Evolutionary conservation across 2,888 invertebrate species (phyloP), one percentile per base, ranked within the genome.

Genomic region (Oligia latruncula): DNA sequence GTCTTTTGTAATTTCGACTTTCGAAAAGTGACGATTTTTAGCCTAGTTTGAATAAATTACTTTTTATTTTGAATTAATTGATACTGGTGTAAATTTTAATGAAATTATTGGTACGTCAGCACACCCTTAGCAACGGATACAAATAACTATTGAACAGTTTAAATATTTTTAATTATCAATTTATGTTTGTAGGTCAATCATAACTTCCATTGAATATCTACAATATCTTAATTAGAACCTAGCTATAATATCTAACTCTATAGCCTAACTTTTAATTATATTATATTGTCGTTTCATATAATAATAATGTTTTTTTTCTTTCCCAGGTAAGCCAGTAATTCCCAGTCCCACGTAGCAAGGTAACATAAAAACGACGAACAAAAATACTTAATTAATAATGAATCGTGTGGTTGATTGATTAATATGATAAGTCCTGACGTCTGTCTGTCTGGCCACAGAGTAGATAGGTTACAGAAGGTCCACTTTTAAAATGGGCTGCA

Each of bases 361-460:
- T 87, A 81, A 81, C 80, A 73, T 64, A 87, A 87, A 87, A 86
- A 71, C 52, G 35, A 46, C 55, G 66, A 80, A 88, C 78, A 88
- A 88, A 87, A 88, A 88, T 87, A 79, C 83, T 91, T 84, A 92
- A 92, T 93, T 92, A 92, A 92, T 92, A 90, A 89, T 84, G 87
- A 89, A 90, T 89, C 90, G 91, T 90, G 88, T 87, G 86, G 77
- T 86, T 87, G 87, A 93, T 92, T 93, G 92, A 92, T 92, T 92
- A 91, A 92, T 92, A 91, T 91, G 93, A 92, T 93, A 93, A 93
- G 89, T 89, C 90, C 87, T 88, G 89, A 90, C 90, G 91, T 90
- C 92, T 89, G 90, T 90, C 88, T 87, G 92, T 91, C 91, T 87
- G 90, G 52, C 49, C 87, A 80, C 40, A 43, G 64, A 52, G 68